A percentile compares a stretch with the other conserved stretches of the same genome.
Conservation (phyloP, 2,113 vertebrate species). For the Montifringilla adamsi region DNA sequence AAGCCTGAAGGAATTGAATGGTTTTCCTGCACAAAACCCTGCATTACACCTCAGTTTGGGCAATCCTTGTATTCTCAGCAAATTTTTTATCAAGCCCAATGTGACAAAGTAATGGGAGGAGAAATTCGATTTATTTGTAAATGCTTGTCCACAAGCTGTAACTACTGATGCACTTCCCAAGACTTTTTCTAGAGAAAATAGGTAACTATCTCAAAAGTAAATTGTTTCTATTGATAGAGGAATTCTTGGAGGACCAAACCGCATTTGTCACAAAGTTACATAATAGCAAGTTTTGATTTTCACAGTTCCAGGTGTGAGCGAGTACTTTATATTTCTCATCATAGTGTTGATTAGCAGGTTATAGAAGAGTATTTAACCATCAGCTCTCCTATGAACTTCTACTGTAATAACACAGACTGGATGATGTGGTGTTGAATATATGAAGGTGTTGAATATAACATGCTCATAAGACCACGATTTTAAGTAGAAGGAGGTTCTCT, state of each 20-base stretch:
- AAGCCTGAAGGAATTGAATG: not conserved
- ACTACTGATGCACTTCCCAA: not conserved
- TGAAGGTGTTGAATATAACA: not conserved
- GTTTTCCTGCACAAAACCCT: not conserved
- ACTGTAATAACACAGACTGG: not conserved
- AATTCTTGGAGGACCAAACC: not conserved
- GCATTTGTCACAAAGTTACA: not conserved
- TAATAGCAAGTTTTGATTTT: not conserved
- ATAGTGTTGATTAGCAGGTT: fast-evolving
- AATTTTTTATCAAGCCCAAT: not conserved
- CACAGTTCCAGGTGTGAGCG: not conserved
- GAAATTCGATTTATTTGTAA: not conserved
- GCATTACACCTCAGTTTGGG: not conserved
- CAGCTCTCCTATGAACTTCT: not conserved
- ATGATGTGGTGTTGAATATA: not conserved
- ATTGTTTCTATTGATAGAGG: not conserved
- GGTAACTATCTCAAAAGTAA: not conserved
- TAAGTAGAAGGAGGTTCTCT: not conserved
- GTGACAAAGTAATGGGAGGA: not conserved
- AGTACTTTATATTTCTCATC: not conserved
- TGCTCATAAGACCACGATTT: not conserved
- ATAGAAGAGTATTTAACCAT: not conserved
- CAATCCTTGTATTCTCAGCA: not conserved
- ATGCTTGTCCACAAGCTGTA: not conserved
- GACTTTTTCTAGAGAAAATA: not conserved